These are phyloP conservation scores for Ciconia nigra DNA, from an alignment of 2,797 vertebrate species.

Conservation along the genomic window DNA sequence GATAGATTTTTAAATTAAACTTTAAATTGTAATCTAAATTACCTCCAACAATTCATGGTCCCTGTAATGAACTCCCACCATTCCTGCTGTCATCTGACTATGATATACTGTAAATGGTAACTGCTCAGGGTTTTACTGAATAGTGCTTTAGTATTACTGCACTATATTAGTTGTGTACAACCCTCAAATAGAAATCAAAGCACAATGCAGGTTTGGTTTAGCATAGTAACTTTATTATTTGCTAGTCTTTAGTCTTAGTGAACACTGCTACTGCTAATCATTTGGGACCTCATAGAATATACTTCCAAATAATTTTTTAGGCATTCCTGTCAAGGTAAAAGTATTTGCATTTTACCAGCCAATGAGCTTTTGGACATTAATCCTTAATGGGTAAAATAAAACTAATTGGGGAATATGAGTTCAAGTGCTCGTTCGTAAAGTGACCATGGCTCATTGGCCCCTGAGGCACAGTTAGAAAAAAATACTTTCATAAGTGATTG, in stretches of 20 bases:
- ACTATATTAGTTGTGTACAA: constrained; percentile 72
- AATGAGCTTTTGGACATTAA: constrained; percentile 43
- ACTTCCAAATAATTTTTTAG: constrained; percentile 39
- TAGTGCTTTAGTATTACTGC: constrained; percentile 70
- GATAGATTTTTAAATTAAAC: constrained; percentile 91
- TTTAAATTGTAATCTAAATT: constrained; percentile 90
- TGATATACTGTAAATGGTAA: constrained; percentile 79
- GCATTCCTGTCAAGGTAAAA: constrained; percentile 18
- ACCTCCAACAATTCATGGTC: constrained; percentile 87
- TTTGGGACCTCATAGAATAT: constrained; percentile 15
- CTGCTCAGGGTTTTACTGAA: constrained; percentile 74
- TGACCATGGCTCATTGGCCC: constrained; percentile 27
- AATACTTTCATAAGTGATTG: constrained; percentile 28
- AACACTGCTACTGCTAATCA: not conserved
- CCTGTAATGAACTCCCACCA: constrained; percentile 86
- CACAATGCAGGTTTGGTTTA: constrained; percentile 39
- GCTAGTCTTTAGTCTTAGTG: constrained; percentile 36
- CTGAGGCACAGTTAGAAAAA: constrained; percentile 21
- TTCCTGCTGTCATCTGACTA: constrained; percentile 78
- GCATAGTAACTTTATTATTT: constrained; percentile 62
- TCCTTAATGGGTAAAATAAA: constrained; percentile 59
- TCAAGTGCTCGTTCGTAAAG: constrained; percentile 27
- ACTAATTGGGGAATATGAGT: constrained; percentile 52
- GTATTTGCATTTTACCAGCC: constrained; percentile 14
- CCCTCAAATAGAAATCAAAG: constrained; percentile 72